Percentiles rank a stretch among this genome's conserved stretches.
phyloP scores from a whole-genome alignment of 2,113 vertebrate genomes.

The Isurus oxyrinchus region DNA sequence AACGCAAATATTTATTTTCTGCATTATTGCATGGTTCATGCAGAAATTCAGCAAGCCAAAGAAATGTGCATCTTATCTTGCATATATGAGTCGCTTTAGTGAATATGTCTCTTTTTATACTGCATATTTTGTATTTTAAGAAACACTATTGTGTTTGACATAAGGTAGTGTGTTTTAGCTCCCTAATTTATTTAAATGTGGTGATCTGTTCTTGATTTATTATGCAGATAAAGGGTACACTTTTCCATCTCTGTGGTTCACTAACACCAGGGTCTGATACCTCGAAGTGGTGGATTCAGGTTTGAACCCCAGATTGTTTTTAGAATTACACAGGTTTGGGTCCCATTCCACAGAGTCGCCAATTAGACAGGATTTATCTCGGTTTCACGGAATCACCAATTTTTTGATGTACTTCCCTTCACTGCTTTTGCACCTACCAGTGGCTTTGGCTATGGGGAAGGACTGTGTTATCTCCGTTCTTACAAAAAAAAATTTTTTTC shows the following conservation, averaged over 20 bases:
- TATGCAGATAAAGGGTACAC: neutral
- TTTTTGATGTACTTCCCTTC: neutral
- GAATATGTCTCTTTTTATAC: neutral
- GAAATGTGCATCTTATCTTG: neutral
- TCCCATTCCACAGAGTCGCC: neutral
- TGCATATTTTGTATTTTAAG: neutral
- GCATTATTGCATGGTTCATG: constrained; percentile 51
- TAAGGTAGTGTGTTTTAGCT: neutral
- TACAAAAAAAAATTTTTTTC: neutral
- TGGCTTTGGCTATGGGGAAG: neutral
- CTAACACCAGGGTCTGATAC: neutral
- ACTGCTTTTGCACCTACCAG: neutral
- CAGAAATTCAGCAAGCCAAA: constrained; percentile 6
- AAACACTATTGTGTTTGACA: neutral
- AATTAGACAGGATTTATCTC: neutral
- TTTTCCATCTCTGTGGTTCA: neutral
- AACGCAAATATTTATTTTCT: constrained; percentile 79
- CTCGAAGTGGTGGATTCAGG: neutral
- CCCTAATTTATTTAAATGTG: neutral
- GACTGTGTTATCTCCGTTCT: neutral
- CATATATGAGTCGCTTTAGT: neutral
- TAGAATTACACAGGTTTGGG: neutral
- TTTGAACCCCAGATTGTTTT: neutral
- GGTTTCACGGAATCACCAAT: neutral
- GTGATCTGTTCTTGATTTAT: neutral